Base-by-base conservation (phyloP, 2,113 vertebrate species). In the Castor canadensis region DNA sequence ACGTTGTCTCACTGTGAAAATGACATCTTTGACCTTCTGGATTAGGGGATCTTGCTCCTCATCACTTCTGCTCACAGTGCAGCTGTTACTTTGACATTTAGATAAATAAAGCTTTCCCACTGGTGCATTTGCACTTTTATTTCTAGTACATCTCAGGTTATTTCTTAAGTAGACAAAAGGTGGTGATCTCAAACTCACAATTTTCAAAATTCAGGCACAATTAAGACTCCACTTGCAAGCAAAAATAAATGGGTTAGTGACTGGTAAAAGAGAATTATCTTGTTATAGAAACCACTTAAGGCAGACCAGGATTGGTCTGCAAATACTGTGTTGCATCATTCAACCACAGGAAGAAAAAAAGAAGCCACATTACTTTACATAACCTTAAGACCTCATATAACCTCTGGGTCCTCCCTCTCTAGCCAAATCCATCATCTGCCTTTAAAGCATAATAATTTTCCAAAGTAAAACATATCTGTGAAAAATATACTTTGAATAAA, bases 321-420 rank as follows among this genome's bases (percentile, higher is more conserved):
- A 93, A 96, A 93, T 64, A 83, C 35, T 45, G 54, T 20, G 43
- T 93, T 64, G 16, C 67, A 64, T 64, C 69, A 76, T 88, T 64
- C 32, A 84, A 93, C 96, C 95, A 0, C 93, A 97, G 86, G 62
- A 86, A 60, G 62, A 35, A 64, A 77, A 73, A 89, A 96, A 93
- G 47, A 96, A 97, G 88, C 93, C 93, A 67, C 94, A 83, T 52
- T 20, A 56, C 91, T 95, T 96, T 95, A 91, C 58, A 32, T 89
- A 96, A 97, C 96, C 87, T 92, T 54, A 60, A 62, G 82, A 92
- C 97, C 95, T 97, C 94, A 43, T 20, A 38, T 91, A 87, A 97
- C 96, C 93, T 97, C 81, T 77, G 16, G 35, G 60, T 13, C 19
- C 54, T 58, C 24, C 87, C 3, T 1, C 40, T 64, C 15, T 26